Base-by-base conservation (phyloP, 2,888 invertebrate genomes). In the Cheilosia scutellata region DNA sequence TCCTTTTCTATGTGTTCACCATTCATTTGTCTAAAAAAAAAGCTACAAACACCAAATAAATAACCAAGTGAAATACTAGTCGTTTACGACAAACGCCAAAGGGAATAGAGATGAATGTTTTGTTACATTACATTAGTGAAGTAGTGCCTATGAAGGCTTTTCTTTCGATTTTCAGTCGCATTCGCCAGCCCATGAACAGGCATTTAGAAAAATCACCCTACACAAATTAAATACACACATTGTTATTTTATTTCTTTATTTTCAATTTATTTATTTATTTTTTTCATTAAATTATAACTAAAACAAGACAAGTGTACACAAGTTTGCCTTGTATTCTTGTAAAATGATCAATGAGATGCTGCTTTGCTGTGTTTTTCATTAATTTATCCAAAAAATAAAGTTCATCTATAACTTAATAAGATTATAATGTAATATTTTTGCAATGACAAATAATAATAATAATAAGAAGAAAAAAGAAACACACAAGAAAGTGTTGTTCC, bases 301-400 rank as follows among this genome's bases (percentile, higher is more conserved):
- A 76, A 80, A 80, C 75, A 80, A 71, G 80, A 75, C 79, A 84
- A 75, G 62, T 78, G 25, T 79, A 70, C 79, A 84, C 42, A 75
- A 58, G 16, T 63, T 84, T 84, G 84, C 47, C 84, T 53, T 75
- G 84, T 55, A 74, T 75, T 75, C 75, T 71, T 84, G 75, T 84
- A 80, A 80, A 84, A 60, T 76, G 42, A 80, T 80, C 80, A 80
- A 76, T 75, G 84, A 80, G 80, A 84, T 80, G 49, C 70, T 70
- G 49, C 70, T 70, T 55, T 42, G 55, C 66, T 60, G 13, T 42
- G 27, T 53, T 63, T 42, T 27, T 62, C 33, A 72, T 44, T 53
- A 66, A 49, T 31, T 57, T 62, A 42, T 58, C 31, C 51, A 76
- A 53, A 49, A 65, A 84, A 74, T 42, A 74, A 60, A 82, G 65